Evolutionary conservation across 2,888 invertebrate genomes (phyloP).

Genomic region (Dioctria linearis): DNA sequence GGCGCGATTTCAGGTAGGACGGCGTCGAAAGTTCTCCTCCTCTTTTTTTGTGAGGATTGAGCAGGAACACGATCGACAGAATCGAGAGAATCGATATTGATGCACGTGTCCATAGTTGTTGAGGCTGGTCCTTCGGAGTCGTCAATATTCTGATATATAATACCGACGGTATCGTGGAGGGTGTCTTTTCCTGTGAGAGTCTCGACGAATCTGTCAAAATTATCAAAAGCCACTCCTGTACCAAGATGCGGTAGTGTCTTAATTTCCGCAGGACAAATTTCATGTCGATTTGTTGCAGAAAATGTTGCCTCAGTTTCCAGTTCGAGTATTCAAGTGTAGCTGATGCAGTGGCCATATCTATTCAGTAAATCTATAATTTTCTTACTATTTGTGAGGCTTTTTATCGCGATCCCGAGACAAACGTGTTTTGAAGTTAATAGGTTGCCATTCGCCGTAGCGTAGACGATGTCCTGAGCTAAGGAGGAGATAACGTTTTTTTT

Average conservation of each 20-base stretch:
- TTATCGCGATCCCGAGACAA: constrained; percentile 63
- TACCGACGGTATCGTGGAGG: constrained; percentile 66
- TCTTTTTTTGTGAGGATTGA: constrained; percentile 1
- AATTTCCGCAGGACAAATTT: constrained; percentile 61
- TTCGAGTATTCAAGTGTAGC: constrained; percentile 64
- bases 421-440: constrained; percentile 62
- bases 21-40: constrained; percentile 26
- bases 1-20: constrained; percentile 10
- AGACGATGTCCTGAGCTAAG: no score
- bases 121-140: no score
- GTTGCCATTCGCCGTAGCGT: no score
- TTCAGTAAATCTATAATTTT: constrained; percentile 64
- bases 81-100: background rate
- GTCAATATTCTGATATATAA: no score
- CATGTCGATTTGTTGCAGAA: constrained; percentile 57
- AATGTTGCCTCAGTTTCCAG: constrained; percentile 64
- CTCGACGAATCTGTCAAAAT: constrained; percentile 64
- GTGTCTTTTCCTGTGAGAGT: constrained; percentile 64
- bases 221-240: constrained; percentile 63
- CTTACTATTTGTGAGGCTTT: constrained; percentile 63
- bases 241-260: constrained; percentile 55
- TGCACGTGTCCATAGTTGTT: constrained; percentile 61
- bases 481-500: no score
- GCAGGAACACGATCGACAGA: background rate
- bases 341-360: constrained; percentile 64